Base-by-base conservation (phyloP, 2,113 vertebrate species). In the Cebidichthys violaceus region DNA sequence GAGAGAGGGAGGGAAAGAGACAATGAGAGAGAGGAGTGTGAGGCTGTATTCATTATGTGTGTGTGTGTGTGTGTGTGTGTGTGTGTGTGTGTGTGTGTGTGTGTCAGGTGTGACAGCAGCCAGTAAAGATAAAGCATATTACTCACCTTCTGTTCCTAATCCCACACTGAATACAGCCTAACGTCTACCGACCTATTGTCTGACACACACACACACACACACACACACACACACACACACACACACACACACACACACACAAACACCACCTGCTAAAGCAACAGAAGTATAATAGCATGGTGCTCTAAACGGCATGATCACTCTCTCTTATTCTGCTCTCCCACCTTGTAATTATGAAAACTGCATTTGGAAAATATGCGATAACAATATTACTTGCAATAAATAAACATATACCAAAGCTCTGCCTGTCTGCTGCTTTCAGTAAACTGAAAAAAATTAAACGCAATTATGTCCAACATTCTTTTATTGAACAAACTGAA, bases 111-210 rank as follows among this genome's bases (percentile, higher is more conserved):
- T 65, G 64, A 75, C 29, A 70, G 75, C 39, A 81, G 75, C 88
- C 83, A 76, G 78, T 88, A 84, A 50, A 90, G 75, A 86, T 82
- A 75, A 79, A 87, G 61, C 70, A 77, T 33, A 75, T 86, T 79
- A 71, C 59, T 69, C 76, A 66, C 85, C 61, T 78, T 74, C 75
- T 75, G 79, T 80, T 77, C 67, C 61, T 84, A 78, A 84, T 81
- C 75, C 60, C 82, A 61, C 70, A 45, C 11, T 84, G 68, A 80
- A 84, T 66, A 37, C 41, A 78, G 65, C 14, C 65, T 47, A 67
- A 79, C 68, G 73, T 81, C 54, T 78, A 72, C 76, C 39, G n/a
- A 31, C 61, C 76, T 60, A 75, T 86, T 84, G 81, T 82, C 41
- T 77, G 35, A 61, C 77, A 47, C 71, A 71, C 60, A 45, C 70